Base-by-base conservation (phyloP, 1,140 invertebrate species). In the Conopomorpha cramerella region DNA sequence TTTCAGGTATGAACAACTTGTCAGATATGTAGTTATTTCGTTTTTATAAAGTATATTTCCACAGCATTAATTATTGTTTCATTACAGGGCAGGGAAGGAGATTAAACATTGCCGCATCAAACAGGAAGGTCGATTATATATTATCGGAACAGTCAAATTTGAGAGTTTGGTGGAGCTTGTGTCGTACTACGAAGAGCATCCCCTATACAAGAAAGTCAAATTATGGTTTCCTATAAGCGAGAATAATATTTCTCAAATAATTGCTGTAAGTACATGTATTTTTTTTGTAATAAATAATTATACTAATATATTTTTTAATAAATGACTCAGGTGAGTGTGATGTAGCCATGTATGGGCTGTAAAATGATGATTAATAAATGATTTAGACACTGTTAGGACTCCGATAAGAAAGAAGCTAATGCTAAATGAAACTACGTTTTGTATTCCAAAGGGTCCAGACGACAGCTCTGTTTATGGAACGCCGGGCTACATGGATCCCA, bases 51-150 rank as follows among this genome's bases (percentile, higher is more conserved):
- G n/a, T 42, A 30, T 33, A 12, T 3, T 15, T 13, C 1, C 16
- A 12, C 7, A 16, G 25, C 16, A 15, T 36, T 8, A 13, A 12
- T 40, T n/a, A n/a, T n/a, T n/a, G n/a, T n/a, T n/a, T n/a, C 13
- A 31, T 70, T 78, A 39, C 56, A 94, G 93, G 55, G 92, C 91
- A 14, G 92, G 96, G 53, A 90, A 88, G 13, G 91, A 93, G 72
- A 96, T 98, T 36, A 98, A 97, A 59, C 95, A 98, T 62, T 98
- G 96, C 71, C 84, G 92, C 33, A 93, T 98, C 16, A 92, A 92
- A 64, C 80, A 91, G 27, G 95, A 98, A 62, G 95, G 93, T 2
- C 81, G 95, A 0, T 60, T 96, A 0, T 98, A 93, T 59, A 88
- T 87, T 0, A 93, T 98, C 49, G 95, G 94, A 8, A 89, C 86